Conservation (phyloP, 1,140 invertebrate species). For the Pomacea maculata region DNA sequence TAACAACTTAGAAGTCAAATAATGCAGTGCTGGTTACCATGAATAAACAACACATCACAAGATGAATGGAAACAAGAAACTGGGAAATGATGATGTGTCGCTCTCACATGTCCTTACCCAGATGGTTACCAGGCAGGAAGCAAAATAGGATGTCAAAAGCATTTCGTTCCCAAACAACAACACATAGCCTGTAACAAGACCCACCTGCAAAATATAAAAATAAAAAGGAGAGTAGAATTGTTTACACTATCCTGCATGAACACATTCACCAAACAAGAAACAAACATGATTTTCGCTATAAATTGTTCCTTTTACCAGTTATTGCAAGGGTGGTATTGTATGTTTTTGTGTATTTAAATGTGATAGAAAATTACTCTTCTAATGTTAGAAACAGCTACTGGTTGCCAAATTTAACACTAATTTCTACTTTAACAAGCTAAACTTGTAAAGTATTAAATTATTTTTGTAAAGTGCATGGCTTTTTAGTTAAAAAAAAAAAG, state of each 20-base stretch:
- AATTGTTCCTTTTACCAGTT: too few species aligned
- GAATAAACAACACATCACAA: not conserved
- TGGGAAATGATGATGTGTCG: not conserved
- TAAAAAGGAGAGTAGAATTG: not conserved
- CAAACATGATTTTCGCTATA: too few species aligned
- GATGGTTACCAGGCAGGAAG: slow-evolving; percentile 62
- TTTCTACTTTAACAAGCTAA: not conserved
- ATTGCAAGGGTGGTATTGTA: too few species aligned
- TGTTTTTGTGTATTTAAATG: not conserved
- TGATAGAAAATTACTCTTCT: not conserved
- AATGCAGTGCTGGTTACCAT: not conserved
- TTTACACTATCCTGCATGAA: not conserved
- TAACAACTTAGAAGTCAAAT: not conserved
- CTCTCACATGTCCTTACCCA: slow-evolving; percentile 55
- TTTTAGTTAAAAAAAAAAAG: too few species aligned
- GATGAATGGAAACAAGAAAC: not conserved
- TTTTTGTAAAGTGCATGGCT: too few species aligned
- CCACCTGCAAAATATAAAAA: slow-evolving; percentile 57
- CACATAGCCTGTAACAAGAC: slow-evolving; percentile 66
- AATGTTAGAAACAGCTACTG: too few species aligned
- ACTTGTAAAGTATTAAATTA: too few species aligned
- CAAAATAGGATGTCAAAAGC: slow-evolving; percentile 76
- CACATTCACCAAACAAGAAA: not conserved
- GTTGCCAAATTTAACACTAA: not conserved
- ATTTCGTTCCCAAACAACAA: slow-evolving; percentile 74